Conservation (phyloP, 2,888 invertebrate species). For the Calliscelio sp. region DNA sequence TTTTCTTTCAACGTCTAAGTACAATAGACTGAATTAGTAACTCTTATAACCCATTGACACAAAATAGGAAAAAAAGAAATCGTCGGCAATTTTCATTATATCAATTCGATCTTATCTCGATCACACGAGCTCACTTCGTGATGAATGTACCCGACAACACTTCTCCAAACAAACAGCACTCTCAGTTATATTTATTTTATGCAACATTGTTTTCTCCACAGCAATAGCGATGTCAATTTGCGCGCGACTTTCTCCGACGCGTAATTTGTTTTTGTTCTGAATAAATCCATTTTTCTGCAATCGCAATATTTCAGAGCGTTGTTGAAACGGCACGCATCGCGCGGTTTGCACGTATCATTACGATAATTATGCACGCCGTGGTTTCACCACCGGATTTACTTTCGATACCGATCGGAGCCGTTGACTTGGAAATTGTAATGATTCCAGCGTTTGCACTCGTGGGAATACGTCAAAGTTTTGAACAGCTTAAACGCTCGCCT, state of each 20-base stretch:
- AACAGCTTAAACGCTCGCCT: not conserved
- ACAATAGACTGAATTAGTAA: too few relatives aligned
- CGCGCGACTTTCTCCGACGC: slow-evolving; percentile 35
- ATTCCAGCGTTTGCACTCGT: slow-evolving; percentile 40
- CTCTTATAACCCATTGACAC: too few relatives aligned
- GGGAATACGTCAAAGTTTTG: slow-evolving; percentile 35
- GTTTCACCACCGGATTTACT: slow-evolving; percentile 75
- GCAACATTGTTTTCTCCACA: slow-evolving; percentile 50
- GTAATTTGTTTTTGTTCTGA: slow-evolving; percentile 59
- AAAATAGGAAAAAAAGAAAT: too few relatives aligned
- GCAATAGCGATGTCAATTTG: slow-evolving; percentile 42
- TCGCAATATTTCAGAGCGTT: slow-evolving; percentile 38
- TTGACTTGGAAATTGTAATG: slow-evolving; percentile 66
- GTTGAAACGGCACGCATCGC: slow-evolving; percentile 50
- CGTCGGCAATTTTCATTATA: slow-evolving; percentile 3
- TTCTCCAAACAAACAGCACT: not conserved
- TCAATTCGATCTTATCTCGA: slow-evolving; percentile 3
- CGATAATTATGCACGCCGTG: slow-evolving; percentile 55
- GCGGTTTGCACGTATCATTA: slow-evolving; percentile 57
- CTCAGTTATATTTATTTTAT: slow-evolving; percentile 39
- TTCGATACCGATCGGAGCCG: slow-evolving; percentile 71
- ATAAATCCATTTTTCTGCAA: slow-evolving; percentile 46
- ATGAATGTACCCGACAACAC: slow-evolving; percentile 11
- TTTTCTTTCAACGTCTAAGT: too few relatives aligned
- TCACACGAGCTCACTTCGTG: not conserved